Percentiles rank a stretch among this genome's conserved stretches.
Evolutionary conservation across 2,888 invertebrate genomes (phyloP).

Genomic region (Drosophila pegasa): DNA sequence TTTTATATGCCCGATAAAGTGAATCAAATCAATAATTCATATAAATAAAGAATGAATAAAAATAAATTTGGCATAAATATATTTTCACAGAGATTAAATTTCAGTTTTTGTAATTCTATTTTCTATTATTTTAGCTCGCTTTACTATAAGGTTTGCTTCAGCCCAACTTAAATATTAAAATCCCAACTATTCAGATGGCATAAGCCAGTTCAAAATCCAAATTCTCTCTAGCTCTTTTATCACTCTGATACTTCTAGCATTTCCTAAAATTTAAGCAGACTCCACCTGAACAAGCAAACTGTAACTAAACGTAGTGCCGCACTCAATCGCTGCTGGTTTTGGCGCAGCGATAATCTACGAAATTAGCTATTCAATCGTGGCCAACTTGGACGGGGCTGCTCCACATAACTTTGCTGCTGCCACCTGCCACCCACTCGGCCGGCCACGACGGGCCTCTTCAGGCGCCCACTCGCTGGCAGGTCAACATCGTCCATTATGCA

Average conservation of each 20-base stretch:
- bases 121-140: too few relatives aligned
- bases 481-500: conserved; percentile 77
- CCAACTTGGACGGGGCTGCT: conserved; percentile 46
- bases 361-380: conserved; percentile 75
- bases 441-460: conserved; percentile 5
- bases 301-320: conserved; percentile 3
- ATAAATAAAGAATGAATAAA: too few relatives aligned
- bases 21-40: too few relatives aligned
- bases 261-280: background rate
- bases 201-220: too few relatives aligned
- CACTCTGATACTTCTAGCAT: too few relatives aligned
- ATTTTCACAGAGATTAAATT: too few relatives aligned
- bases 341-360: conserved; percentile 60
- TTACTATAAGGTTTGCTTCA: too few relatives aligned
- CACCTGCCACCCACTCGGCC: conserved; percentile 52
- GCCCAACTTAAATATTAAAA: too few relatives aligned
- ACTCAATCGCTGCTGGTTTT: conserved; percentile 11
- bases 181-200: too few relatives aligned
- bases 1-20: too few relatives aligned
- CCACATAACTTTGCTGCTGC: conserved; percentile 47
- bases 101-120: too few relatives aligned
- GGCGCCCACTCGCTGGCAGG: conserved; percentile 49
- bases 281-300: background rate
- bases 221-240: background rate
- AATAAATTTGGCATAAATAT: too few relatives aligned